Evolutionary conservation across 2,797 vertebrate genomes (phyloP).

Genomic region (Lepus oiostolus): DNA sequence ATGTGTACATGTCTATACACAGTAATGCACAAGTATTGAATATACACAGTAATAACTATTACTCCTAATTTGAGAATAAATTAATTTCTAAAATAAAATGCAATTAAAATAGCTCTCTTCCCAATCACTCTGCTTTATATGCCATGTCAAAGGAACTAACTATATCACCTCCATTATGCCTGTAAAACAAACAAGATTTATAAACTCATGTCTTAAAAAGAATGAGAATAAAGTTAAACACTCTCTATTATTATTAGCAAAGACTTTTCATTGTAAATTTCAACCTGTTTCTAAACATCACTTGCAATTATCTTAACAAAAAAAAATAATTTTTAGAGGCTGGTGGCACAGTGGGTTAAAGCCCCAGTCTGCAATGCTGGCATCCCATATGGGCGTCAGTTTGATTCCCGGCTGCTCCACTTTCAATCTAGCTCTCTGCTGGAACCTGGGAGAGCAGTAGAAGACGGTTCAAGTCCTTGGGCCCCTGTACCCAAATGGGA

Average conservation of each 20-base stretch:
- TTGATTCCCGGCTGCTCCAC: too few species aligned
- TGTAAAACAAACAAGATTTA: slow-evolving; percentile 7
- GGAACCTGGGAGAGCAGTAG: too few species aligned
- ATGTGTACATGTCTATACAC: not conserved
- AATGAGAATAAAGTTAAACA: slow-evolving; percentile 34
- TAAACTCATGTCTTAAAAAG: slow-evolving; percentile 28
- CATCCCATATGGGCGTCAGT: too few species aligned
- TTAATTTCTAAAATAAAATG: slow-evolving; percentile 61
- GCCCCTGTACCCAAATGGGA: too few species aligned
- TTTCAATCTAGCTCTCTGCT: too few species aligned
- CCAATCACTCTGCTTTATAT: not conserved
- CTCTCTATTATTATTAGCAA: slow-evolving; percentile 24
- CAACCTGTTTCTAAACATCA: slow-evolving; percentile 29
- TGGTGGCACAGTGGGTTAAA: too few species aligned
- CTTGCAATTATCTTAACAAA: slow-evolving; percentile 48
- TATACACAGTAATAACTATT: slow-evolving; percentile 18
- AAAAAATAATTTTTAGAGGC: slow-evolving; percentile 44
- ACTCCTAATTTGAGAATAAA: slow-evolving; percentile 40
- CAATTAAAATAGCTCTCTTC: slow-evolving; percentile 37
- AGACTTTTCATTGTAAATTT: slow-evolving; percentile 58
- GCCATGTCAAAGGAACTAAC: slow-evolving; percentile 55
- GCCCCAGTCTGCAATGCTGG: too few species aligned
- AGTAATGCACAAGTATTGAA: too few species aligned
- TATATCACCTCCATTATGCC: not conserved
- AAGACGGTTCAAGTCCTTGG: too few species aligned